Conservation (phyloP, 2,888 invertebrate species). For the Bhutanitis thaidina region DNA sequence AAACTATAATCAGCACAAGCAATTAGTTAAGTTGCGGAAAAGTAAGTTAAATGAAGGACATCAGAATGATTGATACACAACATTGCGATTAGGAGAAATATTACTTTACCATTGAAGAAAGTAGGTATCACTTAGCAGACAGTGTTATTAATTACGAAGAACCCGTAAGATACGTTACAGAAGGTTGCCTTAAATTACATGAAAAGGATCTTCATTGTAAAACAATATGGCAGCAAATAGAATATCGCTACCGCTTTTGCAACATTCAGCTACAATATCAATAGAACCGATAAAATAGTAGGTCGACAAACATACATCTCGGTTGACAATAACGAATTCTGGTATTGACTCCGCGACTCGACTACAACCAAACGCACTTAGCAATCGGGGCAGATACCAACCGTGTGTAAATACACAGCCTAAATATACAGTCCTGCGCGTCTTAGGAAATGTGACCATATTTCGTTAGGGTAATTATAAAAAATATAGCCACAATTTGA, state of each 20-base stretch:
- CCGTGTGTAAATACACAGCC: constrained; percentile 39
- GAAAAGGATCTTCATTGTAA: too few relatives aligned
- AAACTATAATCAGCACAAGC: background rate
- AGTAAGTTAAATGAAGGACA: background rate
- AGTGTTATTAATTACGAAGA: background rate
- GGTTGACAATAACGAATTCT: constrained; percentile 12
- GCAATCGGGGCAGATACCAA: constrained; percentile 20
- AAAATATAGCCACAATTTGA: background rate
- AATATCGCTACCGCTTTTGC: background rate
- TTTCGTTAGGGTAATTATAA: background rate
- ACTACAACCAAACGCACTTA: constrained; percentile 32
- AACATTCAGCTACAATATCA: background rate
- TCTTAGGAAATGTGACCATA: background rate
- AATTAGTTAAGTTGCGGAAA: background rate
- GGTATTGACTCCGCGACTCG: constrained; percentile 16
- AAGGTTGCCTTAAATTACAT: too few relatives aligned
- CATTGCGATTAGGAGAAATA: background rate
- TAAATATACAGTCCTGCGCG: constrained; percentile 32
- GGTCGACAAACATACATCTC: background rate
- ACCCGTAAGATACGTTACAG: background rate
- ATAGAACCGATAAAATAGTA: constrained; percentile 8
- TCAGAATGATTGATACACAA: background rate
- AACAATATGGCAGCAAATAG: too few relatives aligned
- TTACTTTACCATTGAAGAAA: constrained; percentile 3
- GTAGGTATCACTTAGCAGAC: background rate